These are phyloP conservation scores for Trypoxylus dichotomus DNA, from an alignment of 1,140 invertebrate genomes.

Conservation along the genomic window DNA sequence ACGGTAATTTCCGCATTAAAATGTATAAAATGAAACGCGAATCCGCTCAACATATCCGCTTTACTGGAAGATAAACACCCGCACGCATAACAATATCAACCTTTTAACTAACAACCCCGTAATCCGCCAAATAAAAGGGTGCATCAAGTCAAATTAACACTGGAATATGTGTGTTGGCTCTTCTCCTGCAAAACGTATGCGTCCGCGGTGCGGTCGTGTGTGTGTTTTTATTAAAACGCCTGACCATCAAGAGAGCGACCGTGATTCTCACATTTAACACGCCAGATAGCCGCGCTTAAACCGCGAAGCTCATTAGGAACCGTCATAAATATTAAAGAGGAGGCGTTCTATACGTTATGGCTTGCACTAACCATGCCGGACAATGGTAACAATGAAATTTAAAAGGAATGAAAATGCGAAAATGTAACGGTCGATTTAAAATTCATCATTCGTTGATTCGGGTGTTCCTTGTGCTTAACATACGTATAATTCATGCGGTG, in stretches of 20 bases:
- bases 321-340: constrained; percentile 20
- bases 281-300: constrained; percentile 11
- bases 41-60: constrained; percentile 12
- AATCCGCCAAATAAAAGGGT: constrained; percentile 21
- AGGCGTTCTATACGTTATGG: not conserved
- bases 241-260: constrained; percentile 1
- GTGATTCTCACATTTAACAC: constrained; percentile 18
- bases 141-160: constrained; percentile 22
- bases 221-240: constrained; percentile 19
- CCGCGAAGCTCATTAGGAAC: constrained; percentile 17
- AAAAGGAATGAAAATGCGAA: not conserved
- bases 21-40: constrained; percentile 8
- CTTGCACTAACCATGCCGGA: not conserved
- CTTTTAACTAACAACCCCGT: constrained; percentile 22
- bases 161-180: not conserved
- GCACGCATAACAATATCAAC: constrained; percentile 21
- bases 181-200: not conserved
- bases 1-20: constrained; percentile 11
- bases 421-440: not conserved
- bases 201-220: not conserved
- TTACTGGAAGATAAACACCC: constrained; percentile 17
- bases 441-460: not conserved
- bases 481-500: too few species aligned
- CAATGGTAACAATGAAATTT: constrained; percentile 10
- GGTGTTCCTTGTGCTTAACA: not conserved